Percentiles rank a stretch among this genome's conserved stretches.
These are phyloP conservation scores for Channallabes apus DNA, from an alignment of 2,797 vertebrate species.

Conservation along the genomic window DNA sequence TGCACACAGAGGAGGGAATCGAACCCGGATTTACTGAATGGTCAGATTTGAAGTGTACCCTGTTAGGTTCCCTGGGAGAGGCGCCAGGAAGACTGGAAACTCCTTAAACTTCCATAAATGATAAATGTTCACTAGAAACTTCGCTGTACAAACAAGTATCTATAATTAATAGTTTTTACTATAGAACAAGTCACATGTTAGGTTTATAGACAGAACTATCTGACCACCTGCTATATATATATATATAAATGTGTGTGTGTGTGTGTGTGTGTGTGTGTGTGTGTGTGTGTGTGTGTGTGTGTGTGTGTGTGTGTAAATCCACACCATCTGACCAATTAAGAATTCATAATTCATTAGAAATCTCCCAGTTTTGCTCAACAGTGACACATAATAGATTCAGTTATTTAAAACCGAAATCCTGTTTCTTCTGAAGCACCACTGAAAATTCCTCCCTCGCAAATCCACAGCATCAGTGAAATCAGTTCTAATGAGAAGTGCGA, in stretches of 20 bases:
- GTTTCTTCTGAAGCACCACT: background rate
- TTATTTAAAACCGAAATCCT: background rate
- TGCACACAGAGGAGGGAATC: too few species aligned
- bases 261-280: too few species aligned
- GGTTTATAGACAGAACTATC: background rate
- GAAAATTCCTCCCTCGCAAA: slow-evolving; percentile 17
- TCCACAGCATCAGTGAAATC: background rate
- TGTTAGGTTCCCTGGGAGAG: too few species aligned
- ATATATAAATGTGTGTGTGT: too few species aligned
- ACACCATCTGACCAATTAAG: background rate
- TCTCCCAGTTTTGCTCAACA: background rate
- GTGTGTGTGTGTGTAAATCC: background rate
- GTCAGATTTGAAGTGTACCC: background rate
- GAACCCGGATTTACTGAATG: too few species aligned
- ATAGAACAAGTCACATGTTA: background rate
- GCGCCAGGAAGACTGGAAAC: too few species aligned
- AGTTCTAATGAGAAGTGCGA: slow-evolving; percentile 12
- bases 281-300: too few species aligned
- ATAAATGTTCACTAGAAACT: background rate
- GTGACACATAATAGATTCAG: too few species aligned
- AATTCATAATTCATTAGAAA: background rate
- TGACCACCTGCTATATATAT: background rate
- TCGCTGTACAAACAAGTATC: background rate
- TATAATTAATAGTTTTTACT: background rate
- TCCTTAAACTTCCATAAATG: background rate